Evolutionary conservation across 1,140 invertebrate species (phyloP).

Genomic region (Callitettix versicolor): DNA sequence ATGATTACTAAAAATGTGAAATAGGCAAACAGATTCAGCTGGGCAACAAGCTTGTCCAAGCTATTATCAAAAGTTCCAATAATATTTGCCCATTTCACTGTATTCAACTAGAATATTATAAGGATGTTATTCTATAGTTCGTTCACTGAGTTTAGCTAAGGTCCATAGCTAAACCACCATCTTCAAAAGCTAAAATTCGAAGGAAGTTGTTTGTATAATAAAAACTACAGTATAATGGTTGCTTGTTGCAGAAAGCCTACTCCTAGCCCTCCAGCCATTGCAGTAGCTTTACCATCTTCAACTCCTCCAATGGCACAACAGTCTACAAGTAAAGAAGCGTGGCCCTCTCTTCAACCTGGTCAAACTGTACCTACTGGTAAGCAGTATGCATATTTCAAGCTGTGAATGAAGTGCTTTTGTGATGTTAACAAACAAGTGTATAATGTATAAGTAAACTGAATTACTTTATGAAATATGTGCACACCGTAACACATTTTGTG

Average conservation of each 20-base stretch:
- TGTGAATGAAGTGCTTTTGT: neutral
- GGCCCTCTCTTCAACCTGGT: constrained; percentile 48
- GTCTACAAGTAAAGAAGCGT: constrained; percentile 52
- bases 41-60: too few relatives aligned
- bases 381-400: constrained; percentile 18
- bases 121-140: too few relatives aligned
- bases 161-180: too few relatives aligned
- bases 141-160: too few relatives aligned
- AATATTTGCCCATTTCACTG: too few relatives aligned
- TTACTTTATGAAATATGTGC: too few relatives aligned
- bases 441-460: neutral
- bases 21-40: too few relatives aligned
- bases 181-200: too few relatives aligned
- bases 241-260: constrained; percentile 37
- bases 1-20: too few relatives aligned
- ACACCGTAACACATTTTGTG: too few relatives aligned
- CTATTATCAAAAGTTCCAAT: too few relatives aligned
- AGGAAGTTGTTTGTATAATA: neutral
- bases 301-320: constrained; percentile 20
- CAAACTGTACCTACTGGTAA: constrained; percentile 32
- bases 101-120: too few relatives aligned
- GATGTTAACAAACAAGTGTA: neutral
- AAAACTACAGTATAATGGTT: constrained; percentile 8
- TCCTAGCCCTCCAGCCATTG: constrained; percentile 39
- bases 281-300: constrained; percentile 24